Conservation (phyloP, 2,113 vertebrate genomes). For the Hypanus sabinus region DNA sequence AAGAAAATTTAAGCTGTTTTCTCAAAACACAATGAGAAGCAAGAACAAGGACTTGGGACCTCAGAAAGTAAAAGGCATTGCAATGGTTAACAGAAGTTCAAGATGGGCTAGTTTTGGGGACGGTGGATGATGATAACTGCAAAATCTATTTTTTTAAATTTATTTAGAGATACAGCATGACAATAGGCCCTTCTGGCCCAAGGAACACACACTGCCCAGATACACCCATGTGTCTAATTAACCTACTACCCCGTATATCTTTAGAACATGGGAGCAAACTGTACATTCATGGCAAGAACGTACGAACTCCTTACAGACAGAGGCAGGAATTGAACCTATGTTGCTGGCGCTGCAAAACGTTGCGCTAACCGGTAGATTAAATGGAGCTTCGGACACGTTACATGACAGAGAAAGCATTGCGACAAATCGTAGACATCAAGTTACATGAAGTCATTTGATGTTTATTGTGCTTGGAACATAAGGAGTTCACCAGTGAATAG, state of each 20-base stretch:
- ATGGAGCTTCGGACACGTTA: neutral
- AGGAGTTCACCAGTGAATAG: neutral
- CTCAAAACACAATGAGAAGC: neutral
- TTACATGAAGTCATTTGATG: conserved; percentile 27
- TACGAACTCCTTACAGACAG: no score
- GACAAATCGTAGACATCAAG: neutral
- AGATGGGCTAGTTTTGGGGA: neutral
- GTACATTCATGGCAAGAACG: no score
- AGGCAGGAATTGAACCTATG: no score
- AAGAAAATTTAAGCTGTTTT: neutral
- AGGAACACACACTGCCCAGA: no score
- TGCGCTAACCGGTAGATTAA: no score
- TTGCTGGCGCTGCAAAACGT: no score
- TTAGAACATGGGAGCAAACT: no score
- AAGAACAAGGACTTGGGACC: neutral
- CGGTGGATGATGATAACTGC: neutral
- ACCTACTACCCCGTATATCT: no score
- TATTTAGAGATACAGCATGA: no score
- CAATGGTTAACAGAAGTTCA: neutral
- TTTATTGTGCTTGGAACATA: conserved; percentile 16
- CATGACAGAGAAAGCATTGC: neutral
- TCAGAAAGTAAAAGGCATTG: neutral
- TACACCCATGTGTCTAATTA: no score
- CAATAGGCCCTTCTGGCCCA: no score
- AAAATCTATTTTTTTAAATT: neutral